Evolutionary conservation across 2,888 invertebrate species (phyloP).

Genomic region (Pocota personata): DNA sequence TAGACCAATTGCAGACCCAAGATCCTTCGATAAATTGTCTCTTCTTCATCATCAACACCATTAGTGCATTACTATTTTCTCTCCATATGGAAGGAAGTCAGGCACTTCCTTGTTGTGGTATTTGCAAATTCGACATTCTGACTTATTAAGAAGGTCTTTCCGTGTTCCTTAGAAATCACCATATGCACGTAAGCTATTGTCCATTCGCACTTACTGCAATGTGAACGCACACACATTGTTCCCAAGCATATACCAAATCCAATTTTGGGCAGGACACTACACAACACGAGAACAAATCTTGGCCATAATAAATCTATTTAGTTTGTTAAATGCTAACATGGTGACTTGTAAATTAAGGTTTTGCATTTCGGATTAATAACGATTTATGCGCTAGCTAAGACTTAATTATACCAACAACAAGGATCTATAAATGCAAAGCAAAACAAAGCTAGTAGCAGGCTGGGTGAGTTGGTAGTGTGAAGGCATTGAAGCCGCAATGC

Average conservation of each 20-base stretch:
- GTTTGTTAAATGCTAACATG: slow-evolving; percentile 74
- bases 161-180: slow-evolving; percentile 30
- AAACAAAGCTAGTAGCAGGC: background rate
- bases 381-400: slow-evolving; percentile 67
- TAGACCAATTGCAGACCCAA: slow-evolving; percentile 20
- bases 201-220: slow-evolving; percentile 11
- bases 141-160: slow-evolving; percentile 54
- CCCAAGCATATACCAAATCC: slow-evolving; percentile 21
- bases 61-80: slow-evolving; percentile 26
- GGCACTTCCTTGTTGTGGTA: slow-evolving; percentile 14
- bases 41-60: slow-evolving; percentile 42
- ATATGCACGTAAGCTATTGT: slow-evolving; percentile 13
- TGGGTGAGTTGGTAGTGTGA: background rate
- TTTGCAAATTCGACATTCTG: slow-evolving; percentile 42
- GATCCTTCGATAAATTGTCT: slow-evolving; percentile 28
- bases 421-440: slow-evolving; percentile 13
- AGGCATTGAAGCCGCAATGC: slow-evolving; percentile 53
- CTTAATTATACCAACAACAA: slow-evolving; percentile 71
- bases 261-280: slow-evolving; percentile 9
- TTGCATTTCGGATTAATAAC: slow-evolving; percentile 74
- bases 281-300: slow-evolving; percentile 43
- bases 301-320: slow-evolving; percentile 70
- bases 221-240: background rate
- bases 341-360: slow-evolving; percentile 74
- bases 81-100: background rate